A percentile compares a stretch with the other conserved stretches of the same genome.
phyloP scores from a whole-genome alignment of 2,797 vertebrate species.

The Epinephelus coioides region DNA sequence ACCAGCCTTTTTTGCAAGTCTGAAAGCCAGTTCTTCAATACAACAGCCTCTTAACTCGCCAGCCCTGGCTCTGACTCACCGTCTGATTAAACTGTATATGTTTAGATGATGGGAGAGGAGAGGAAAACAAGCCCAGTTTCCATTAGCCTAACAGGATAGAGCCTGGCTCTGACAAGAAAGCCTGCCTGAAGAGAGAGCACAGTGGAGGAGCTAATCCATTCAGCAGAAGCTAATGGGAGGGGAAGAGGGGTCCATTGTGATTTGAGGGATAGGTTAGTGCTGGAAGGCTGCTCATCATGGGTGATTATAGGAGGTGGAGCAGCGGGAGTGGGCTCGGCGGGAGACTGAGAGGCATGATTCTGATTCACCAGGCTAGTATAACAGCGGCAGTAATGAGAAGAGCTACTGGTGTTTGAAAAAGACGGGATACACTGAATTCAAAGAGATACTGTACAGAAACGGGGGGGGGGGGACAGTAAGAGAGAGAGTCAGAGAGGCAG shows the following conservation, averaged over 20 bases:
- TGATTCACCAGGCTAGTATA: conserved; percentile 64
- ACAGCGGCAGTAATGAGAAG: conserved; percentile 57
- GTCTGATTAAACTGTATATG: conserved; percentile 82
- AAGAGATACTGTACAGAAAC: conserved; percentile 38
- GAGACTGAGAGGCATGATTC: conserved; percentile 71
- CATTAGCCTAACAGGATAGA: conserved; percentile 78
- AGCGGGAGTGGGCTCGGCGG: conserved; percentile 73
- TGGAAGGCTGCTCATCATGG: conserved; percentile 85
- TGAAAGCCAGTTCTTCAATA: conserved; percentile 65
- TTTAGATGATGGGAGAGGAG: conserved; percentile 70
- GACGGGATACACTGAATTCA: conserved; percentile 38
- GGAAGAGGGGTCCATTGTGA: conserved; percentile 83
- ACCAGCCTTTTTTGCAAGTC: conserved; percentile 37
- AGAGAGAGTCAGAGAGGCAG: neutral
- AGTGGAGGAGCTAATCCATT: conserved; percentile 82
- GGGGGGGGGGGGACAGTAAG: neutral
- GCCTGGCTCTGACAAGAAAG: conserved; percentile 72
- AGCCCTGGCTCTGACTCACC: conserved; percentile 69
- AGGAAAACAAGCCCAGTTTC: conserved; percentile 78
- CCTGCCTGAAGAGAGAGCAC: conserved; percentile 70
- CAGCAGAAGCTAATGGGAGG: conserved; percentile 82
- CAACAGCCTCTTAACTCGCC: conserved; percentile 72
- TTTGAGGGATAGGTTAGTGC: conserved; percentile 84
- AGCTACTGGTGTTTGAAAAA: conserved; percentile 55
- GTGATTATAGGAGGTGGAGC: conserved; percentile 84